Evolutionary conservation across 2,888 invertebrate genomes (phyloP).

Genomic region (Philaethria dido): DNA sequence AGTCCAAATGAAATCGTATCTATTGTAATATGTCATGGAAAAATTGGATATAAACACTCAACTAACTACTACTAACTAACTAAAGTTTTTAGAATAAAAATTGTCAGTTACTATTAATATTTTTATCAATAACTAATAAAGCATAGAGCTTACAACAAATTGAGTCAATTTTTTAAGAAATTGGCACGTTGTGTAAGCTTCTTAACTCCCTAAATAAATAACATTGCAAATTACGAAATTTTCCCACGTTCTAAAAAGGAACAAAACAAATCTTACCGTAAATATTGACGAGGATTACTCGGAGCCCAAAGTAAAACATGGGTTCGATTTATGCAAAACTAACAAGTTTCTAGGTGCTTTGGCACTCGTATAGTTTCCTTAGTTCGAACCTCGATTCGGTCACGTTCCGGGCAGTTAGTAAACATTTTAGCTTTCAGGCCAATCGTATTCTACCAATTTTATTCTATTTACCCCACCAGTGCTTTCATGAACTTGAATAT

Average conservation of each 20-base stretch:
- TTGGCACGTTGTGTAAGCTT: neutral
- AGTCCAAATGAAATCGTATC: neutral
- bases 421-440: constrained; percentile 63
- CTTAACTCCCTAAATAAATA: constrained; percentile 8
- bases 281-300: constrained; percentile 41
- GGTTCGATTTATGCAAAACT: constrained; percentile 55
- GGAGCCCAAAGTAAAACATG: constrained; percentile 44
- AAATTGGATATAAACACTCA: no score
- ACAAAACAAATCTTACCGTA: constrained; percentile 37
- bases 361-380: constrained; percentile 55
- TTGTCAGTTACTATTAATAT: no score
- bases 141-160: no score
- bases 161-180: neutral
- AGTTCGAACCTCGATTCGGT: constrained; percentile 51
- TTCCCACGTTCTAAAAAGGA: constrained; percentile 33
- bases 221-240: constrained; percentile 17
- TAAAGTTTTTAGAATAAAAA: no score
- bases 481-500: constrained; percentile 9
- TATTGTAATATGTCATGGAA: no score
- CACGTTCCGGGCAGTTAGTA: constrained; percentile 61
- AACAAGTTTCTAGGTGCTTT: constrained; percentile 55
- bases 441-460: constrained; percentile 39
- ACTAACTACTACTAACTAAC: no score
- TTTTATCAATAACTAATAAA: no score
- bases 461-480: constrained; percentile 26